These are phyloP conservation scores for Xanthia togata DNA, from an alignment of 2,888 invertebrate genomes.

Conservation along the genomic window DNA sequence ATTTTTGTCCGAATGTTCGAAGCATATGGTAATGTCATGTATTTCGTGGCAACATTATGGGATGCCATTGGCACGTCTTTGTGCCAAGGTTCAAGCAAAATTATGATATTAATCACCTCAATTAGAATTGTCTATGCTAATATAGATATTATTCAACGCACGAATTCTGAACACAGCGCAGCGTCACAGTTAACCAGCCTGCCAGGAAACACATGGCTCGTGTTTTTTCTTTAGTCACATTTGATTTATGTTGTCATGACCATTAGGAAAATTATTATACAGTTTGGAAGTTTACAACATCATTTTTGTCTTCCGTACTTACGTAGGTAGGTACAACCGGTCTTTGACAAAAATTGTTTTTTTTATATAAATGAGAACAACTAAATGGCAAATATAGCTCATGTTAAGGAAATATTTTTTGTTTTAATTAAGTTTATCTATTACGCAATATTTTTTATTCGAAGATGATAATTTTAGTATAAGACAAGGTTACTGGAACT, in stretches of 20 bases:
- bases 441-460: slow-evolving; percentile 14
- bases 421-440: not conserved
- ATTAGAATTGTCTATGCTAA: slow-evolving; percentile 38
- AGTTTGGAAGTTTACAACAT: not conserved
- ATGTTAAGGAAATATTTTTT: not conserved
- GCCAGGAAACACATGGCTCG: slow-evolving; percentile 18
- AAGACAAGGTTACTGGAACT: slow-evolving; percentile 35
- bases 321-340: not conserved
- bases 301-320: slow-evolving; percentile 17
- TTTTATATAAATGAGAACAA: not conserved
- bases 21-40: slow-evolving; percentile 42
- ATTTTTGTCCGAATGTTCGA: slow-evolving; percentile 37
- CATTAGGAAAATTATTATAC: not conserved
- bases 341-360: not conserved
- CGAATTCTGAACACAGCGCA: slow-evolving; percentile 17
- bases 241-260: slow-evolving; percentile 5
- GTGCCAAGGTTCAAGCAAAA: slow-evolving; percentile 50
- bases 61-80: slow-evolving; percentile 54
- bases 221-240: slow-evolving; percentile 18
- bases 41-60: slow-evolving; percentile 35
- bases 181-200: too few relatives aligned
- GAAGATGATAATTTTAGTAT: slow-evolving; percentile 34
- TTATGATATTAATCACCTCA: slow-evolving; percentile 30
- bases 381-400: not conserved
- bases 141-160: slow-evolving; percentile 39